phyloP scores from a whole-genome alignment of 2,797 vertebrate genomes.

The Eupleurogrammus muticus region DNA sequence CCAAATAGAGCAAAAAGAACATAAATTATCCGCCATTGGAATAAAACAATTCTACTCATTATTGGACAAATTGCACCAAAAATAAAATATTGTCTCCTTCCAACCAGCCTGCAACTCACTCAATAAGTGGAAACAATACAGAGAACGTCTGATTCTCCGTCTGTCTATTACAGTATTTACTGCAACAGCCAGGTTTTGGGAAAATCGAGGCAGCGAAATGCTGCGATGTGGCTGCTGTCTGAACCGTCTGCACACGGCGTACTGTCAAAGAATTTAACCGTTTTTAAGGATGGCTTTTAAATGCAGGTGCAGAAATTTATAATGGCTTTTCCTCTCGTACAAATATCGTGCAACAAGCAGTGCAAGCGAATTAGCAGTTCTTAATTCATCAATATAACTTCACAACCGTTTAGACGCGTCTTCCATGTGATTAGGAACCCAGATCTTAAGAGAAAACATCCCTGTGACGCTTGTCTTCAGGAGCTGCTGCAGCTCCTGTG shows the following conservation, averaged over 20 bases:
- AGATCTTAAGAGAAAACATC: conserved; percentile 36
- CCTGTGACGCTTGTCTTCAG: conserved; percentile 27
- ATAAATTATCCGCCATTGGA: too few relatives aligned
- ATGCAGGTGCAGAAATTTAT: background rate
- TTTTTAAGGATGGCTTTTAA: conserved; percentile 5
- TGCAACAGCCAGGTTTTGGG: background rate
- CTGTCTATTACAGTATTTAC: background rate
- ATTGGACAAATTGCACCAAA: too few relatives aligned
- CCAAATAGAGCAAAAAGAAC: too few relatives aligned
- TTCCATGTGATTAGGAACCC: conserved; percentile 23
- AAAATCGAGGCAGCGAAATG: background rate
- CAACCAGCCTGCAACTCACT: background rate
- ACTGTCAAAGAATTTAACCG: conserved; percentile 2
- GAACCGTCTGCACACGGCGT: conserved; percentile 4
- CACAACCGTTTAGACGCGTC: too few relatives aligned
- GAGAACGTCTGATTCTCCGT: background rate
- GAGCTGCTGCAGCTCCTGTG: conserved; percentile 46
- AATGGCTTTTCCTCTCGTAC: conserved; percentile 5
- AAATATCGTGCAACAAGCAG: background rate
- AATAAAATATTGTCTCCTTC: background rate
- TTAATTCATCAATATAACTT: too few relatives aligned
- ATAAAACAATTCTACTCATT: too few relatives aligned
- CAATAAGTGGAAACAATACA: background rate
- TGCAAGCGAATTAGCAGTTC: too few relatives aligned
- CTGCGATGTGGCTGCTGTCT: background rate